Base-by-base conservation (phyloP, 2,113 vertebrate species). In the Peromyscus leucopus region DNA sequence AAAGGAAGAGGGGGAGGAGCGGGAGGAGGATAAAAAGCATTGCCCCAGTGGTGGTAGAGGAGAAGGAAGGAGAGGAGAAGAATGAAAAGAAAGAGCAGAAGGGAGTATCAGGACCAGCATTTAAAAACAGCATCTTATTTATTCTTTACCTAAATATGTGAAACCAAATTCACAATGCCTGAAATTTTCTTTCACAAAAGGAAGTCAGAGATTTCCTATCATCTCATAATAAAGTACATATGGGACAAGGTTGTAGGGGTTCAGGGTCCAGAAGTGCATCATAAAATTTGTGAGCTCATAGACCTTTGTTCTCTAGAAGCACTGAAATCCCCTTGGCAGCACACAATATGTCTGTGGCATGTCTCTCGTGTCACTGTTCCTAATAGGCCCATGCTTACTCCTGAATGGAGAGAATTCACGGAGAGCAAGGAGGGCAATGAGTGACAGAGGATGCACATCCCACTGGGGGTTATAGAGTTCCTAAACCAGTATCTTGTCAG, bases 101-200 rank as follows among this genome's bases (percentile, higher is more conserved):
- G 76, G 21, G 71, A 91, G 8, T 39, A 42, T 67, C 24, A 79
- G 10, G 31, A 74, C n/a, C 31, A 90, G 1, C 0, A 65, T 65
- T 88, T 94, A 42, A 87, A 74, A 78, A 74, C 65, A 4, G 55
- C 4, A 2, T 48, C 39, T 92, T 7, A 63, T 9, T 11, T 75
- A 57, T 90, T 82, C 33, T 67, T 90, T 82, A 48, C 69, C 39
- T 92, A 74, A 90, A 42, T 55, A 87, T 2, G 42, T n/a, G 88
- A 92, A 72, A n/a, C 3, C 57, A 94, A 93, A n/a, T n/a, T n/a
- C n/a, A n/a, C n/a, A n/a, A 33, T 48, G 7, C 1, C 4, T 84
- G 88, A 92, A 74, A 19, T 91, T 95, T 75, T 74, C 67, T 78
- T 96, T 31, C 1, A 65, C 5, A 19, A 92, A 89, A 92, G 26